Conservation (phyloP, 2,888 invertebrate species). For the Eilema depressum region DNA sequence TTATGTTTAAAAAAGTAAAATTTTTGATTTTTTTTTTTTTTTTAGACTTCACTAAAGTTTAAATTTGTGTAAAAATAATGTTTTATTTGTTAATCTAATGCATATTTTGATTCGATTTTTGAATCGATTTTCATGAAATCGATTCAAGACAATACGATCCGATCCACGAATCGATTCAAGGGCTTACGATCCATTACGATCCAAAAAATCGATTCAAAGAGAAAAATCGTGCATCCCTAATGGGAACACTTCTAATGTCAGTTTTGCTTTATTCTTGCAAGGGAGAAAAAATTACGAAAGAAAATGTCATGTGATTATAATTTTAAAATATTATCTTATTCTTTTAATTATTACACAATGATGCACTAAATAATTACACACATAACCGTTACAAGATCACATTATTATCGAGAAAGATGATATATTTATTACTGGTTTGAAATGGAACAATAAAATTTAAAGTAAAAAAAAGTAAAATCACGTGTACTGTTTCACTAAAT, state of each 20-base stretch:
- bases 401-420: slow-evolving; percentile 7
- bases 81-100: no score
- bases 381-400: background rate
- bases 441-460: slow-evolving; percentile 75
- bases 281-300: slow-evolving; percentile 28
- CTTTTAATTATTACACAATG: background rate
- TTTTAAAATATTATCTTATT: background rate
- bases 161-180: no score
- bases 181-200: no score
- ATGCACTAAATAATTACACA: background rate
- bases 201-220: no score
- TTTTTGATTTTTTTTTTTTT: no score
- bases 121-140: no score
- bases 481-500: slow-evolving; percentile 72
- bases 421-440: slow-evolving; percentile 64
- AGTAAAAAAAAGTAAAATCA: slow-evolving; percentile 76
- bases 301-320: slow-evolving; percentile 54
- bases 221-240: no score
- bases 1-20: no score
- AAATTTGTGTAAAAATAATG: no score
- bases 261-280: slow-evolving; percentile 39
- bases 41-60: no score
- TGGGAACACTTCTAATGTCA: slow-evolving; percentile 26
- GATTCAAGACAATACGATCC: no score
- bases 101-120: no score